A percentile compares a stretch with the other conserved stretches of the same genome.
Evolutionary conservation across 2,888 invertebrate species (phyloP).

Genomic region (Phasia obesa): DNA sequence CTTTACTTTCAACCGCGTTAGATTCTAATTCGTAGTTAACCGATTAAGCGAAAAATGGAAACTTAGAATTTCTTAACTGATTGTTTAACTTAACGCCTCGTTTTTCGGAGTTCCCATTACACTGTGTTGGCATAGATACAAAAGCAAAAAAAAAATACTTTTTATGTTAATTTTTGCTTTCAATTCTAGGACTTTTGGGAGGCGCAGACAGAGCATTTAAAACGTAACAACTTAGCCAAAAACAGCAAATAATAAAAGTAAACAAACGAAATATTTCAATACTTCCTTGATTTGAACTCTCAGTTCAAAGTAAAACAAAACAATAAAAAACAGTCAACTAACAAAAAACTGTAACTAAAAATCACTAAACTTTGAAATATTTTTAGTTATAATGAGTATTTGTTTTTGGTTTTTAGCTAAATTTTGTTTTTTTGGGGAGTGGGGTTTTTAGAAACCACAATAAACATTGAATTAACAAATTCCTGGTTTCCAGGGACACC

Average conservation of each 20-base stretch:
- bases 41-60: slow-evolving; percentile 77
- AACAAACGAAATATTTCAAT: slow-evolving; percentile 34
- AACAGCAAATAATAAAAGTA: slow-evolving; percentile 6
- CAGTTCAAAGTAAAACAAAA: background rate
- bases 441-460: slow-evolving; percentile 70
- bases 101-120: slow-evolving; percentile 64
- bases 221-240: slow-evolving; percentile 10
- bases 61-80: slow-evolving; percentile 75
- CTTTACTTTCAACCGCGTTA: slow-evolving; percentile 46
- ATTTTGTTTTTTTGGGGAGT: slow-evolving; percentile 17
- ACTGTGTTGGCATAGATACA: slow-evolving; percentile 71
- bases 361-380: slow-evolving; percentile 25
- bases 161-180: slow-evolving; percentile 46
- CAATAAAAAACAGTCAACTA: slow-evolving; percentile 12
- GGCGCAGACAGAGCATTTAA: slow-evolving; percentile 15
- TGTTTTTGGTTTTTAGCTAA: slow-evolving; percentile 2
- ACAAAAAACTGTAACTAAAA: slow-evolving; percentile 18
- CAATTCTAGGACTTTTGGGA: slow-evolving; percentile 37
- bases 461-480: slow-evolving; percentile 82
- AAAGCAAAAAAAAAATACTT: slow-evolving; percentile 62
- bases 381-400: slow-evolving; percentile 11
- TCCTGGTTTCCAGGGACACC: slow-evolving; percentile 80
- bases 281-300: slow-evolving; percentile 41
- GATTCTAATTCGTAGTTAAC: slow-evolving; percentile 73
- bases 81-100: slow-evolving; percentile 70